Evolutionary conservation across 2,797 vertebrate species (phyloP).

Genomic region (Enteromius thamalakanensis): DNA sequence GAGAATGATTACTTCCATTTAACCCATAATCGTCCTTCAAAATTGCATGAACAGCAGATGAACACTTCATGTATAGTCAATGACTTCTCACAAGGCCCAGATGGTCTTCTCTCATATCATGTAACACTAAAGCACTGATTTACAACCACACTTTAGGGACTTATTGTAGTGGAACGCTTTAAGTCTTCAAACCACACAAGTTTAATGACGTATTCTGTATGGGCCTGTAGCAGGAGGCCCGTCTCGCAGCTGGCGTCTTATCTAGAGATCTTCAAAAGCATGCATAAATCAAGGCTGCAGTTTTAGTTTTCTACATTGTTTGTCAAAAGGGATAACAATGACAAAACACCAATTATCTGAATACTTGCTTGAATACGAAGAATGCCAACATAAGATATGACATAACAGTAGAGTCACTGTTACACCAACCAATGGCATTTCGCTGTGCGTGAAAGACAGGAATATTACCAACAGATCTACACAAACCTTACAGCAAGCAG

Average conservation of each 20-base stretch:
- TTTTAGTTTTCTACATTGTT: constrained; percentile 66
- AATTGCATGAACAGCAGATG: neutral
- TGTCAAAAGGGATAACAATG: constrained; percentile 57
- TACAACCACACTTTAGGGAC: constrained; percentile 42
- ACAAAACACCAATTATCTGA: constrained; percentile 29
- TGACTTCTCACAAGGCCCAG: constrained; percentile 43
- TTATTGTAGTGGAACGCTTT: constrained; percentile 34
- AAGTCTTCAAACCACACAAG: constrained; percentile 32
- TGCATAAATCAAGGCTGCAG: constrained; percentile 65
- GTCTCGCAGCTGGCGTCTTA: constrained; percentile 59
- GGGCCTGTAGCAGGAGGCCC: constrained; percentile 23
- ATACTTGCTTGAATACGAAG: constrained; percentile 23
- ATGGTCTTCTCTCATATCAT: constrained; percentile 38
- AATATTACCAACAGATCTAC: neutral
- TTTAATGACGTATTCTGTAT: constrained; percentile 37
- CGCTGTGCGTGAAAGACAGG: neutral
- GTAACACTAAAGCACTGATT: constrained; percentile 47
- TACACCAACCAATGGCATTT: constrained; percentile 31
- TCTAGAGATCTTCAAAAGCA: constrained; percentile 54
- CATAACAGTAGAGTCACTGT: constrained; percentile 18
- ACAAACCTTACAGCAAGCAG: neutral
- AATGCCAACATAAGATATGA: constrained; percentile 66
- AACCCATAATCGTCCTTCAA: neutral
- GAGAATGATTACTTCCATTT: neutral
- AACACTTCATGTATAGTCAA: constrained; percentile 28